phyloP scores from a whole-genome alignment of 2,888 invertebrate genomes.

The Ptychoptera contaminata region DNA sequence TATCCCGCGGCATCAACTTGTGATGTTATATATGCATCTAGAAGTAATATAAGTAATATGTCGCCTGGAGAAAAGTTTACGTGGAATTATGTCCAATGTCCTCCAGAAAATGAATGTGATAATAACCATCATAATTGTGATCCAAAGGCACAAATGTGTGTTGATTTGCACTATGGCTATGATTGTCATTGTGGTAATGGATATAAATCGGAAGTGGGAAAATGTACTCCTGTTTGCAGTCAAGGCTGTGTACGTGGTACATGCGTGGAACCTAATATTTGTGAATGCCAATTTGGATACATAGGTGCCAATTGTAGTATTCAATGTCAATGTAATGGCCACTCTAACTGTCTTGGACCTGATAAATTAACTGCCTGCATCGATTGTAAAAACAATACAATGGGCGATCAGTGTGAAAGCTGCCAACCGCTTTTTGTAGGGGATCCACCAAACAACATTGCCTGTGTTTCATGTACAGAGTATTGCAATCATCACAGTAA shows the following conservation, averaged over 20 bases:
- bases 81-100: conserved; percentile 84
- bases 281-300: conserved; percentile 86
- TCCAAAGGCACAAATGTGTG: conserved; percentile 71
- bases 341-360: conserved; percentile 80
- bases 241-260: conserved; percentile 76
- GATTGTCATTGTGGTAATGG: conserved; percentile 70
- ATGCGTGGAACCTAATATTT: conserved; percentile 68
- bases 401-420: conserved; percentile 82
- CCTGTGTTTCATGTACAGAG: conserved; percentile 73
- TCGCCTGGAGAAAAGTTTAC: conserved; percentile 41
- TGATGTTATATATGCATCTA: conserved; percentile 35
- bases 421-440: conserved; percentile 86
- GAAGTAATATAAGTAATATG: conserved; percentile 22
- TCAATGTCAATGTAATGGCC: conserved; percentile 88
- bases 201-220: conserved; percentile 42
- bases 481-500: conserved; percentile 83
- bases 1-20: conserved; percentile 41
- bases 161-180: conserved; percentile 66
- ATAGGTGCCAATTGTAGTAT: conserved; percentile 88
- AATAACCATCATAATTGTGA: conserved; percentile 88
- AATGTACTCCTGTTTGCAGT: conserved; percentile 64
- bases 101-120: conserved; percentile 82
- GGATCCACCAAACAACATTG: conserved; percentile 68
- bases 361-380: conserved; percentile 68
- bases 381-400: conserved; percentile 81